Evolutionary conservation across 2,888 invertebrate species (phyloP), one percentile per base, ranked within the genome.

Genomic region (Torymus tubicola): DNA sequence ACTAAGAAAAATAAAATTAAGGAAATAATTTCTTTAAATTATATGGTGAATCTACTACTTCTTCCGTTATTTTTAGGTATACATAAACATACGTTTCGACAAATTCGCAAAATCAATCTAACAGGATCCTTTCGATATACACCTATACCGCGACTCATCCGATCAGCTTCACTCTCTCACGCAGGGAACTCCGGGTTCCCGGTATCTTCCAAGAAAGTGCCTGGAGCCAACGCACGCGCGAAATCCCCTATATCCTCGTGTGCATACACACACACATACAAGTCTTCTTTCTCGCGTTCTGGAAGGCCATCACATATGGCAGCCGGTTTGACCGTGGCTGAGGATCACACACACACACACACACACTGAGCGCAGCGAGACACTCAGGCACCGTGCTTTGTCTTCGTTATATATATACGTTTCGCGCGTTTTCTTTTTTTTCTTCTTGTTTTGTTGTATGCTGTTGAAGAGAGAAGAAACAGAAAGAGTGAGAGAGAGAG

Each of bases 131-230:
- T 5, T 31, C 31, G 31, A 31, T 31, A 31, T 31, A 31, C 31
- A 31, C 31, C 31, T n/a, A 2, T 31, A 2, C 31, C 3, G 31
- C 31, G 31, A 31, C 31, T 5, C 31, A 31, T 31, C 31, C 31
- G 3, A 31, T 31, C 31, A 4, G 31, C 31, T 31, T 31, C 31
- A 31, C 31, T 31, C 31, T 31, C 31, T 31, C 31, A 31, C 52
- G 55, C 50, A 50, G 80, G 80, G 74, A 75, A 74, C 72, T 70
- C 82, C 75, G 70, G 16, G 58, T 81, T 82, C 81, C 58, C 63
- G 74, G 82, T 60, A 82, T 80, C 71, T 82, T 82, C 82, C 71
- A 50, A 82, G 81, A 82, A 82, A 67, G 77, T n/a, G 60, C 60
- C 10, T 31, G 31, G 42, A 78, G 58, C 31, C 31, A 69, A 31